Percentiles rank a stretch among this genome's conserved stretches.
Evolutionary conservation across 2,113 vertebrate species (phyloP).

Genomic region (Gallinago media): DNA sequence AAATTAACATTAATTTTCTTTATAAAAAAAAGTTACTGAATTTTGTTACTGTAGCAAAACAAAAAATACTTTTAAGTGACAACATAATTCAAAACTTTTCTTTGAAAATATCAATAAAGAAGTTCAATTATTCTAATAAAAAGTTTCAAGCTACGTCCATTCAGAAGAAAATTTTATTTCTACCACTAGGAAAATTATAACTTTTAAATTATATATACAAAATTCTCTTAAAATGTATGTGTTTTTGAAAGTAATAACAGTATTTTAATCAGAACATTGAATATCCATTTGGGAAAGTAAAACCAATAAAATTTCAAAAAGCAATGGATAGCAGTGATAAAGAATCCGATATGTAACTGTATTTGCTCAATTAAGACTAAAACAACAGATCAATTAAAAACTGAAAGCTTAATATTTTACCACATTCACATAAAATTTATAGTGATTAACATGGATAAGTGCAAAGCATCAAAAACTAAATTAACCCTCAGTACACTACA

Average conservation of each 20-base stretch:
- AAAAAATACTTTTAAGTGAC: accelerated
- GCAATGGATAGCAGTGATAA: background rate
- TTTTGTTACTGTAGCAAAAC: background rate
- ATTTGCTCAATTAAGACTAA: background rate
- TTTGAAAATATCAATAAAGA: background rate
- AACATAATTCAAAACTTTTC: background rate
- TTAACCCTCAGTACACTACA: background rate
- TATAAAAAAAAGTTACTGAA: background rate
- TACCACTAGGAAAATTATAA: background rate
- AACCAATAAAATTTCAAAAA: background rate
- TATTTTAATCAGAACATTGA: background rate
- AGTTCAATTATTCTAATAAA: background rate
- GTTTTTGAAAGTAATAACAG: background rate
- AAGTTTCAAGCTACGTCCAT: background rate
- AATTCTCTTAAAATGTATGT: background rate
- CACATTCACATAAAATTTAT: background rate
- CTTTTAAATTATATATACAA: background rate
- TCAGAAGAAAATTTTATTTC: background rate
- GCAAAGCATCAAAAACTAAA: background rate
- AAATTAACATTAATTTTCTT: background rate
- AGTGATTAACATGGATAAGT: background rate
- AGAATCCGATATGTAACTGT: background rate
- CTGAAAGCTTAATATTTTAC: background rate
- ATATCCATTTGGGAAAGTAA: background rate
- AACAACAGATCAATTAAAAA: background rate